A percentile compares a stretch with the other conserved stretches of the same genome.
Conservation (phyloP, 2,113 vertebrate species). For the Trachemys scripta region DNA sequence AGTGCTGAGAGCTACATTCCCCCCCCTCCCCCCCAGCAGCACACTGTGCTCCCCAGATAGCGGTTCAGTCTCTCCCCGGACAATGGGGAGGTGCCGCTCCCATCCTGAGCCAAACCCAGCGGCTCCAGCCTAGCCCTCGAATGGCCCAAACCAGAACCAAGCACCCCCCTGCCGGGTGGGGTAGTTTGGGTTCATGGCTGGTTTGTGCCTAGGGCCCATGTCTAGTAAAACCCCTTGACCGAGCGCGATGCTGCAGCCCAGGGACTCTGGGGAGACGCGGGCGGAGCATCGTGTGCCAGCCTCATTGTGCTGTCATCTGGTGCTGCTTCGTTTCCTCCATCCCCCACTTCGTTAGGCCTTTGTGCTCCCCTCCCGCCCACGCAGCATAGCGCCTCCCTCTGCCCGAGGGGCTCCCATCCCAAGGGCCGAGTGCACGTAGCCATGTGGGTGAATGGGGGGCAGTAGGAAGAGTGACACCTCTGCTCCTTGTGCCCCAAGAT, state of each 20-base stretch:
- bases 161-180: not conserved
- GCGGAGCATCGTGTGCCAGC: not conserved
- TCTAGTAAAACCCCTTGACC: not conserved
- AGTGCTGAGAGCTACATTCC: not conserved
- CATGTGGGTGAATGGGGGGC: too few relatives aligned
- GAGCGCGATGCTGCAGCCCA: not conserved
- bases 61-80: too few relatives aligned
- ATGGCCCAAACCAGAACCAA: too few relatives aligned
- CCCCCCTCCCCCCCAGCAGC: not conserved
- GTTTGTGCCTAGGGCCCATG: not conserved
- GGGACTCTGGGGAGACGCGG: not conserved
- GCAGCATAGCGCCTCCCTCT: not conserved
- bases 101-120: not conserved
- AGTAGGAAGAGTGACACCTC: too few relatives aligned
- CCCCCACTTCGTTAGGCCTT: not conserved
- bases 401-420: not conserved
- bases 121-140: not conserved
- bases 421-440: not conserved
- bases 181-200: not conserved
- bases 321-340: not conserved
- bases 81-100: too few relatives aligned
- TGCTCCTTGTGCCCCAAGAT: not conserved
- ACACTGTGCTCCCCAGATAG: not conserved
- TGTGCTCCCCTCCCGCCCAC: fast-evolving
- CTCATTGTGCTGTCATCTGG: not conserved